Percentiles rank a stretch among this genome's conserved stretches.
phyloP scores from a whole-genome alignment of 1,140 invertebrate species.

The Drosophila suzukii region DNA sequence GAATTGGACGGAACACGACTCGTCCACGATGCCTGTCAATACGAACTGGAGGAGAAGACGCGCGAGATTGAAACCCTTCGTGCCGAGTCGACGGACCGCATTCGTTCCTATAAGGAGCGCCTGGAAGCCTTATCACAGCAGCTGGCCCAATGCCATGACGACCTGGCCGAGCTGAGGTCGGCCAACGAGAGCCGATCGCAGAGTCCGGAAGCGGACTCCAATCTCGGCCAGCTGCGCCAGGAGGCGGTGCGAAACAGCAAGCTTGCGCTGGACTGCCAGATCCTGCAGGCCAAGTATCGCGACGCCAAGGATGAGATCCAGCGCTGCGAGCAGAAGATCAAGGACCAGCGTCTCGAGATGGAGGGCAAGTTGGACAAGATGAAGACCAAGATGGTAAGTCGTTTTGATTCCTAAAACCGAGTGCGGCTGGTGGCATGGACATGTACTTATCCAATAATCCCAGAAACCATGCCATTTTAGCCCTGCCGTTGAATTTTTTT shows the following conservation, averaged over 20 bases:
- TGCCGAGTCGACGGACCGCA: background rate
- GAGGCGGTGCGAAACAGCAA: constrained; percentile 9
- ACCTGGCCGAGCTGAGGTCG: constrained; percentile 1
- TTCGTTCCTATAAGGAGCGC: constrained; percentile 5
- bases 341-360: constrained; percentile 87
- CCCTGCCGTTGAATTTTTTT: background rate
- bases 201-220: background rate
- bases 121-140: background rate
- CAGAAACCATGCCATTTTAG: constrained; percentile 5
- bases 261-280: constrained; percentile 61
- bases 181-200: background rate
- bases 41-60: constrained; percentile 33
- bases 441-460: background rate
- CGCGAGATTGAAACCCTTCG: constrained; percentile 19
- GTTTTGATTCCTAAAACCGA: background rate
- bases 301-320: constrained; percentile 65
- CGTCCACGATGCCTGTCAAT: constrained; percentile 8
- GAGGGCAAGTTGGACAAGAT: constrained; percentile 88
- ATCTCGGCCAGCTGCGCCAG: background rate
- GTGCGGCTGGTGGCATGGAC: background rate
- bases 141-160: background rate
- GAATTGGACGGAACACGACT: constrained; percentile 21
- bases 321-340: constrained; percentile 76
- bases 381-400: constrained; percentile 89
- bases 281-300: constrained; percentile 69